Percentiles rank a stretch among this genome's conserved stretches.
phyloP scores from a whole-genome alignment of 2,888 invertebrate genomes.

The Brachynemurus nebulosus region DNA sequence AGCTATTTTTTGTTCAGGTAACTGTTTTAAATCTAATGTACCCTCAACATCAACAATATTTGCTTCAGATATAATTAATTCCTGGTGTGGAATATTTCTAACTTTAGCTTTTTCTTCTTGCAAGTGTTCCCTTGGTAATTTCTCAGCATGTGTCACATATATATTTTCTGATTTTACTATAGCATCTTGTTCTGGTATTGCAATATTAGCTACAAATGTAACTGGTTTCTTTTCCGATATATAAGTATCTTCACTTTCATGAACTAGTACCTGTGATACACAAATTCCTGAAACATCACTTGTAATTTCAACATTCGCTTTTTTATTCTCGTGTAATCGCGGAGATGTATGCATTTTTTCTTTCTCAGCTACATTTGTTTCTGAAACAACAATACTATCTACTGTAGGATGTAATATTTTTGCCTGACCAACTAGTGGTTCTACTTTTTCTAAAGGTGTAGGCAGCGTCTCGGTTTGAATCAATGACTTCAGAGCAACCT shows the following conservation, averaged over 20 bases:
- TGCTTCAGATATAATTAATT: constrained; percentile 38
- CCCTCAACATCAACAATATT: constrained; percentile 39
- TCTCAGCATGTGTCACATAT: constrained; percentile 31
- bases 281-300: constrained; percentile 28
- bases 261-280: constrained; percentile 30
- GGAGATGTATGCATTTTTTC: constrained; percentile 29
- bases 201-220: constrained; percentile 29
- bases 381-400: constrained; percentile 40
- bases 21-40: constrained; percentile 33
- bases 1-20: constrained; percentile 40
- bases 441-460: constrained; percentile 21
- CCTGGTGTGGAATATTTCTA: constrained; percentile 33
- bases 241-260: constrained; percentile 34
- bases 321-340: constrained; percentile 26
- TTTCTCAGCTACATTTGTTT: constrained; percentile 35
- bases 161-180: constrained; percentile 35
- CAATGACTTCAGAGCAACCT: constrained; percentile 35
- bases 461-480: constrained; percentile 32
- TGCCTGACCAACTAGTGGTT: constrained; percentile 33
- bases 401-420: constrained; percentile 33
- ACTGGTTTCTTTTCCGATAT: constrained; percentile 28
- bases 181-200: constrained; percentile 32
- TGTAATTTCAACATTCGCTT: constrained; percentile 26
- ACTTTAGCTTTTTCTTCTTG: constrained; percentile 35
- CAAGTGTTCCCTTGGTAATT: constrained; percentile 30